Evolutionary conservation across 2,888 invertebrate species (phyloP).

Genomic region (Caenorhabditis imperialis): DNA sequence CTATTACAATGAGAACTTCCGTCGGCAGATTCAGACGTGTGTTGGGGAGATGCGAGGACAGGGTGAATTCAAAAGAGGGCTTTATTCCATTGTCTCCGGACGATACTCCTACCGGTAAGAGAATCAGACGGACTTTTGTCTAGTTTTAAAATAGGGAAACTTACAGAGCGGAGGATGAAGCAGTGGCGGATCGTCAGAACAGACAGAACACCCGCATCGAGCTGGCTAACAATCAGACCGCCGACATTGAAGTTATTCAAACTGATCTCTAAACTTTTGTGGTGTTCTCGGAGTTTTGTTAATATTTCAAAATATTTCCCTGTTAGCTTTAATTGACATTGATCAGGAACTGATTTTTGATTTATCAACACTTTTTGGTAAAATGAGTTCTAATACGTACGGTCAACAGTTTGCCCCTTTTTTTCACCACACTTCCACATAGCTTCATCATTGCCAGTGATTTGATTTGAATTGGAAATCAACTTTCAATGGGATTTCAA

Average conservation of each 20-base stretch:
- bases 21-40: conserved; percentile 62
- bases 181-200: conserved; percentile 20
- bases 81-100: conserved; percentile 53
- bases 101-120: conserved; percentile 40
- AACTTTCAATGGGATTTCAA: too few species aligned
- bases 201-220: conserved; percentile 41
- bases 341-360: too few species aligned
- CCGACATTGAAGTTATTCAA: conserved; percentile 44
- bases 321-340: too few species aligned
- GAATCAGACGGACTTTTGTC: not conserved
- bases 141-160: conserved; percentile 35
- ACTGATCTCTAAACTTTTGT: conserved; percentile 31
- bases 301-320: not conserved
- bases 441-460: too few species aligned
- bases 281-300: not conserved
- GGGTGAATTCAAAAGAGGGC: conserved; percentile 50
- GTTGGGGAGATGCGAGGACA: conserved; percentile 52
- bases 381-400: too few species aligned
- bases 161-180: conserved; percentile 48
- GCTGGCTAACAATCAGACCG: conserved; percentile 32
- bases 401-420: too few species aligned
- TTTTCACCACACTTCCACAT: too few species aligned
- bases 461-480: too few species aligned
- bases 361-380: too few species aligned
- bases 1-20: conserved; percentile 70